Percentiles rank a stretch among this genome's conserved stretches.
phyloP scores from a whole-genome alignment of 53 echinoderm and acorn worm genomes.

The Henricia sp. region DNA sequence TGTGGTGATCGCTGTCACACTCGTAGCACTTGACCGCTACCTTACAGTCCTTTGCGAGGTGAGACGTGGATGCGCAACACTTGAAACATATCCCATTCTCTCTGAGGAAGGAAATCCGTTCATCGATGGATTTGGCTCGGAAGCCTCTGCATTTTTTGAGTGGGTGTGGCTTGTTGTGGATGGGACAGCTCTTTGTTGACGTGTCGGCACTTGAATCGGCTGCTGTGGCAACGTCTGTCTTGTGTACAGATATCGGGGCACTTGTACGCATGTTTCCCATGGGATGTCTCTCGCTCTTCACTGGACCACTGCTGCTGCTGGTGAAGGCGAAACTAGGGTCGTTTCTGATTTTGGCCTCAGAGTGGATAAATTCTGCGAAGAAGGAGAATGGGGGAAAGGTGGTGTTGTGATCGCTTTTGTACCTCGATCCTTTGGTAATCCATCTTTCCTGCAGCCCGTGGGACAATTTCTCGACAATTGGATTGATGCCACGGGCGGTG shows the following conservation, averaged over 20 bases:
- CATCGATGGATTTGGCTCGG: not conserved
- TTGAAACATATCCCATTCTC: constrained; percentile 24
- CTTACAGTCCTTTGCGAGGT: constrained; percentile 34
- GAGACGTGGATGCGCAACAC: constrained; percentile 33
- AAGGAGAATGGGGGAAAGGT: constrained; percentile 38
- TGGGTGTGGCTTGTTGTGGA: constrained; percentile 15
- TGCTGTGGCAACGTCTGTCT: not conserved
- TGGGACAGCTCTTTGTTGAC: not conserved
- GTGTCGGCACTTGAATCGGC: not conserved
- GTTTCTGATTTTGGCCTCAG: constrained; percentile 9
- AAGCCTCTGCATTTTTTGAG: constrained; percentile 9
- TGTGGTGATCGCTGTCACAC: constrained; percentile 30
- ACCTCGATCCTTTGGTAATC: constrained; percentile 34
- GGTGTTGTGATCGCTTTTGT: constrained; percentile 34
- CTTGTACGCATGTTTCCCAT: not conserved
- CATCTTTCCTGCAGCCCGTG: constrained; percentile 70
- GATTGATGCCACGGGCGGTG: constrained; percentile 28
- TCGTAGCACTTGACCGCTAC: not conserved
- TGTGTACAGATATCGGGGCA: constrained; percentile 9
- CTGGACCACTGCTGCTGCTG: not conserved
- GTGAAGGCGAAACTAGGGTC: constrained; percentile 21
- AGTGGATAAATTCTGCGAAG: constrained; percentile 31
- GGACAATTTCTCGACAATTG: constrained; percentile 44
- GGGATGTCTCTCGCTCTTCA: not conserved
- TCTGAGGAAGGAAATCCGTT: constrained; percentile 7